These are phyloP conservation scores for Melanotaenia boesemani DNA, from an alignment of 2,797 vertebrate genomes.

Conservation along the genomic window DNA sequence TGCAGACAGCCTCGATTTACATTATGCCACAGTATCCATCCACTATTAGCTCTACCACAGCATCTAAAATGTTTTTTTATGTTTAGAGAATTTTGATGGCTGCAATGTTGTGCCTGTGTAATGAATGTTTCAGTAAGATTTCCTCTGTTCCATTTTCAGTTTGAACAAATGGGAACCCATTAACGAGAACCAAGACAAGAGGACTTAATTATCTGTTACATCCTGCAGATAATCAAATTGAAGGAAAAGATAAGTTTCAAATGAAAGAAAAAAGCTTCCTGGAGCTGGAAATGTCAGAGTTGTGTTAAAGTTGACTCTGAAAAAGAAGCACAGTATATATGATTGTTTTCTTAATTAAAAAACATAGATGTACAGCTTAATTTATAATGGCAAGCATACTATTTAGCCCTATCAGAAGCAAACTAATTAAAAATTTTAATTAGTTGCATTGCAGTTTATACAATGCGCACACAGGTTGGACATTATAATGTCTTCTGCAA, in stretches of 20 bases:
- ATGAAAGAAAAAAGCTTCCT: background rate
- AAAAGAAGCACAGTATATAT: background rate
- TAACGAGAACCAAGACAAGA: conserved; percentile 19
- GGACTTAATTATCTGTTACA: conserved; percentile 12
- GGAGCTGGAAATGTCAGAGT: background rate
- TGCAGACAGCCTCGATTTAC: conserved; percentile 17
- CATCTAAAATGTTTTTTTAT: background rate
- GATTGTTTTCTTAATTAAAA: conserved; percentile 2
- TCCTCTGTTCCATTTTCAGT: conserved; percentile 25
- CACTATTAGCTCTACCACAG: background rate
- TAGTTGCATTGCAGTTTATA: conserved; percentile 8
- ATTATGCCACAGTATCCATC: conserved; percentile 7
- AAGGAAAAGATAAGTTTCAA: conserved; percentile 1
- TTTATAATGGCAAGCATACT: background rate
- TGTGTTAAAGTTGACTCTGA: background rate
- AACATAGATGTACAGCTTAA: background rate
- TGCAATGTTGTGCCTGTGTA: background rate
- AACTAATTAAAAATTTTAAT: background rate
- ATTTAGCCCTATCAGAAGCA: background rate
- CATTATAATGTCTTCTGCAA: background rate
- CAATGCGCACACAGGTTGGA: background rate
- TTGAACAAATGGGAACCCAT: conserved; percentile 12
- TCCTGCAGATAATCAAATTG: conserved; percentile 6
- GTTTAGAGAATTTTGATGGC: background rate
- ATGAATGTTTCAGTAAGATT: conserved; percentile 20